phyloP scores from a whole-genome alignment of 2,888 invertebrate genomes.

The Tipula helvola region DNA sequence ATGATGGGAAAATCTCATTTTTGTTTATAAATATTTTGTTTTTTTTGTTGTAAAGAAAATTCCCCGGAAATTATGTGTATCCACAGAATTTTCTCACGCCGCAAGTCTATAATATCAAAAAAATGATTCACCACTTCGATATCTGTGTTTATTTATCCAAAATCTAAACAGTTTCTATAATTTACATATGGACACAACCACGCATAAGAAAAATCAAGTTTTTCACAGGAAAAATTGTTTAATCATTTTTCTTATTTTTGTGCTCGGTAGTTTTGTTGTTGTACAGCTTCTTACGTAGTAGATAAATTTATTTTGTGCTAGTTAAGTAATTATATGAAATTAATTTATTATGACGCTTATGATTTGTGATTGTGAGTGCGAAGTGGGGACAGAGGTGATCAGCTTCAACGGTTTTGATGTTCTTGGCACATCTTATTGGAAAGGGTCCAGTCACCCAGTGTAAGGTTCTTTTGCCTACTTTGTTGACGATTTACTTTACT shows the following conservation, averaged over 20 bases:
- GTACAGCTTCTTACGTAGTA: not conserved
- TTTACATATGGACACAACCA: not conserved
- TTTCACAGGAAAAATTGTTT: not conserved
- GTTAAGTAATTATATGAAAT: not conserved
- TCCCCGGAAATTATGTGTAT: not conserved
- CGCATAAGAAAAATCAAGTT: not conserved
- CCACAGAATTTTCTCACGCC: not conserved
- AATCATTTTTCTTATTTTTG: not conserved
- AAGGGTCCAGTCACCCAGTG: too few relatives aligned
- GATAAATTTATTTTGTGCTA: not conserved
- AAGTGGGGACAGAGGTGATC: not conserved
- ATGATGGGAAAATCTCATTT: not conserved
- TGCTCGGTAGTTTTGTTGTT: not conserved
- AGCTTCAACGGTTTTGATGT: not conserved
- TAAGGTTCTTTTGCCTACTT: too few relatives aligned
- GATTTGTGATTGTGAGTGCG: not conserved
- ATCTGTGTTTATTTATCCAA: not conserved
- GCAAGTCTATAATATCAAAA: not conserved
- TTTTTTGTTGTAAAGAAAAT: not conserved
- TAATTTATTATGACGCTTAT: not conserved
- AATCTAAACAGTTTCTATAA: not conserved
- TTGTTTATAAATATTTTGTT: not conserved
- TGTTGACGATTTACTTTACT: too few relatives aligned
- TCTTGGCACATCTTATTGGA: too few relatives aligned
- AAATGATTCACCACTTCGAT: not conserved